Percentiles rank a stretch among this genome's conserved stretches.
Evolutionary conservation across 2,113 vertebrate species (phyloP).

Genomic region (Rhadina sibilatrix): DNA sequence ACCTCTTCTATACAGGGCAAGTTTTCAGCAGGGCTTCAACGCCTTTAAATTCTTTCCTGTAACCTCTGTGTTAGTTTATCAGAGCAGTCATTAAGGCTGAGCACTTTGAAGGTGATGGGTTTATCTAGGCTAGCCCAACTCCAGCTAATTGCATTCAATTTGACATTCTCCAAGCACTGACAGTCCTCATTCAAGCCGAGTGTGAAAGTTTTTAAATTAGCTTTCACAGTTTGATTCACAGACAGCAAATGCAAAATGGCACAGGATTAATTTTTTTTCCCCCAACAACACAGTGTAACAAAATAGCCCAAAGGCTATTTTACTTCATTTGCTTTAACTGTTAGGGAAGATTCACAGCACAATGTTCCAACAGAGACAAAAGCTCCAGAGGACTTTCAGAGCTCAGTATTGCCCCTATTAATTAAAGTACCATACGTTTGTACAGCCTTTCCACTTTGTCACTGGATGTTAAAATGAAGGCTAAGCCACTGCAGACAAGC

Average conservation of each 20-base stretch:
- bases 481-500: background rate
- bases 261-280: constrained; percentile 71
- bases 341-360: constrained; percentile 61
- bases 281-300: constrained; percentile 44
- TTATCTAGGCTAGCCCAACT: constrained; percentile 53
- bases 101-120: constrained; percentile 54
- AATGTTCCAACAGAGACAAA: constrained; percentile 44
- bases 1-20: background rate
- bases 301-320: constrained; percentile 75
- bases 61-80: constrained; percentile 50
- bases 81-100: constrained; percentile 44
- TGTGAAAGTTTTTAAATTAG: constrained; percentile 82
- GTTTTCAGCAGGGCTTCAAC: background rate
- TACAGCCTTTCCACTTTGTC: constrained; percentile 30
- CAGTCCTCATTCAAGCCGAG: constrained; percentile 78
- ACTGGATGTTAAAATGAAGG: constrained; percentile 11
- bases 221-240: constrained; percentile 81
- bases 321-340: constrained; percentile 71
- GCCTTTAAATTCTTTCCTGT: background rate
- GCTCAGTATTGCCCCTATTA: constrained; percentile 52
- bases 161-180: constrained; percentile 72
- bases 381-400: constrained; percentile 53
- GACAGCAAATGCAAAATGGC: constrained; percentile 76
- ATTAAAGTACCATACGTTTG: constrained; percentile 33
- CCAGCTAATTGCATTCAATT: constrained; percentile 71